phyloP scores from a whole-genome alignment of 2,888 invertebrate species.

The Drosophila setosimentum region DNA sequence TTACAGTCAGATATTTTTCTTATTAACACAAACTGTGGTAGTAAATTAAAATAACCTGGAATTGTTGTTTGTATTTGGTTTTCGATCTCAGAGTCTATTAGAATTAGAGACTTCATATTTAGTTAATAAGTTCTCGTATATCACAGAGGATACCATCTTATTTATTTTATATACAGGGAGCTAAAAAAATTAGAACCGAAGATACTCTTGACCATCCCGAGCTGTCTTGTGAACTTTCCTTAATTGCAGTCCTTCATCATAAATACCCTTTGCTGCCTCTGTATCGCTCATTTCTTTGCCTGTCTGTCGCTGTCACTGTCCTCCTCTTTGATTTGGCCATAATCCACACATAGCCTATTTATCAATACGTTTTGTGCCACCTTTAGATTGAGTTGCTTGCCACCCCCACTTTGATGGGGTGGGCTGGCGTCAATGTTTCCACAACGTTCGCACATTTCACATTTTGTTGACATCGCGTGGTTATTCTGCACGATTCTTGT shows the following conservation, averaged over 20 bases:
- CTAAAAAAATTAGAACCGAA: not conserved
- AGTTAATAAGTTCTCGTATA: not conserved
- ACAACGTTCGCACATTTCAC: slow-evolving; percentile 51
- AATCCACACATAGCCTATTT: slow-evolving; percentile 59
- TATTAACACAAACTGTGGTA: not conserved
- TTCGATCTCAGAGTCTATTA: too few relatives aligned
- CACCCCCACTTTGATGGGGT: slow-evolving; percentile 24
- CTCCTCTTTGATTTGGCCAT: not conserved
- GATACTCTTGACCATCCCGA: not conserved
- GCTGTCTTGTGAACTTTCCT: not conserved
- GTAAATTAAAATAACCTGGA: not conserved
- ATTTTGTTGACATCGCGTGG: slow-evolving; percentile 64
- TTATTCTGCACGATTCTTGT: slow-evolving; percentile 49
- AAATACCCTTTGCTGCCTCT: not conserved
- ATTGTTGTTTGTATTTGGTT: not conserved
- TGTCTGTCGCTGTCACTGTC: not conserved
- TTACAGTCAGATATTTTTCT: not conserved
- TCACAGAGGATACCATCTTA: too few relatives aligned
- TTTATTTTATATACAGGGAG: not conserved
- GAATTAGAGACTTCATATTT: too few relatives aligned
- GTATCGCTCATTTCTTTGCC: not conserved
- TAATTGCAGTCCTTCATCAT: not conserved
- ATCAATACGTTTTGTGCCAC: slow-evolving; percentile 46
- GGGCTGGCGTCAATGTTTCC: slow-evolving; percentile 37
- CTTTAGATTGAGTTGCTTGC: slow-evolving; percentile 14